Evolutionary conservation across 2,888 invertebrate species (phyloP), one percentile per base, ranked within the genome.

Genomic region (Malthinus flaveolus): DNA sequence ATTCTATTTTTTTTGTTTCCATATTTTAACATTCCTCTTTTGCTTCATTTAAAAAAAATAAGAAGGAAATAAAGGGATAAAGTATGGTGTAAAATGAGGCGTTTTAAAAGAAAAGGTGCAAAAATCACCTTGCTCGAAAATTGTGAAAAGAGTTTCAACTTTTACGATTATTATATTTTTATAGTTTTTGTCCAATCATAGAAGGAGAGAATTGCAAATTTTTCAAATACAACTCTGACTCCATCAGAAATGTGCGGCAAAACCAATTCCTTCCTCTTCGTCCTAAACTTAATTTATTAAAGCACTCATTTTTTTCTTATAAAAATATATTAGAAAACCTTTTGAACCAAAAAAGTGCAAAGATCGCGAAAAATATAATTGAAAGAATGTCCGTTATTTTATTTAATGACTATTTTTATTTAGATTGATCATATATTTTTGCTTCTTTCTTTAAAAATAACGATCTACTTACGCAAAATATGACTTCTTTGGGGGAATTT

Each of bases 71-170:
- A 23, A 23, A 23, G 3, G 23, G 5, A 23, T 59, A 62, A 61
- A 62, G 59, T 62, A 62, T 53, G 59, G 45, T 49, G 32, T 33
- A 33, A 45, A 56, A 56, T 42, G 56, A 50, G 33, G 56, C 48
- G 49, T 53, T 56, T 55, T 60, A 54, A 46, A 61, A 63, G 49
- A 61, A 61, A 62, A 63, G 61, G 61, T 62, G 66, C 47, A 61
- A 63, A 62, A 63, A 60, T 63, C 53, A 57, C 54, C 54, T 56
- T 59, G 57, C 15, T 63, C 56, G 49, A 56, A 56, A 60, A 51
- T 63, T 60, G 61, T 49, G 54, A 52, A 61, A 58, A 57, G 55
- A 46, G 58, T 52, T 55, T 23, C 23, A 46, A 51, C 56, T 55
- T 53, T 52, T 51, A 49, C 62, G 55, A 36, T 62, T 59, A 62